phyloP scores from a whole-genome alignment of 2,113 vertebrate genomes.

The Atractosteus spatula region DNA sequence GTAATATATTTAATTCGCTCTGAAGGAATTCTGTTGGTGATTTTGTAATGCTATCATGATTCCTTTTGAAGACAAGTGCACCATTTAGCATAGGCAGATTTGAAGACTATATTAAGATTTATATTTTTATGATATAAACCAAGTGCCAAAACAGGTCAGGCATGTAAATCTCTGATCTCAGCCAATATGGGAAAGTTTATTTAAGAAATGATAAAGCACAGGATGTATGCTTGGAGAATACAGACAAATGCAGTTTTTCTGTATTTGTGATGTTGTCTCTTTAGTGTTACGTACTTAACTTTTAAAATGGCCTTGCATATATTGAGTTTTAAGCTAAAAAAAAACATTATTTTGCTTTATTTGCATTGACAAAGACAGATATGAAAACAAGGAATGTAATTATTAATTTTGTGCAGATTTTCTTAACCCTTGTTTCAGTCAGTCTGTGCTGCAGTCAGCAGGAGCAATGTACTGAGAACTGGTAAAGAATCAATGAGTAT shows the following conservation, averaged over 20 bases:
- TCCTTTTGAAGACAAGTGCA: neutral
- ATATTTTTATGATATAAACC: neutral
- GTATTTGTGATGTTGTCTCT: constrained; percentile 7
- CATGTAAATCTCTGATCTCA: constrained; percentile 8
- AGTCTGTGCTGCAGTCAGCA: neutral
- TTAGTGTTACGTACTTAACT: constrained; percentile 30
- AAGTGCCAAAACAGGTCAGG: neutral
- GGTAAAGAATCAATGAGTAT: neutral
- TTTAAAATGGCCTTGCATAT: constrained; percentile 36
- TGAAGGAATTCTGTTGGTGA: neutral
- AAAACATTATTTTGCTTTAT: constrained; percentile 45
- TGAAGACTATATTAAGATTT: neutral
- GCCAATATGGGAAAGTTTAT: neutral
- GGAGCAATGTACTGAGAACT: neutral
- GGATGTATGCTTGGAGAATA: constrained; percentile 20
- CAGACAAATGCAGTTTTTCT: constrained; percentile 14
- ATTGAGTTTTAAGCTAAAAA: constrained; percentile 44
- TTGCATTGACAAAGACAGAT: constrained; percentile 51
- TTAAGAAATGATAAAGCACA: constrained; percentile 28
- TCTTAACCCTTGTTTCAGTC: constrained; percentile 9
- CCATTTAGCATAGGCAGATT: constrained; percentile 4
- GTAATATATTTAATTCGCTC: neutral
- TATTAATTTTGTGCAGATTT: constrained; percentile 19
- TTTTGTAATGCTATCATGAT: neutral
- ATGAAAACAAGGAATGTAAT: constrained; percentile 28